Percentiles rank a stretch among this genome's conserved stretches.
phyloP scores from a whole-genome alignment of 2,888 invertebrate species.

The Bedellia somnulentella region DNA sequence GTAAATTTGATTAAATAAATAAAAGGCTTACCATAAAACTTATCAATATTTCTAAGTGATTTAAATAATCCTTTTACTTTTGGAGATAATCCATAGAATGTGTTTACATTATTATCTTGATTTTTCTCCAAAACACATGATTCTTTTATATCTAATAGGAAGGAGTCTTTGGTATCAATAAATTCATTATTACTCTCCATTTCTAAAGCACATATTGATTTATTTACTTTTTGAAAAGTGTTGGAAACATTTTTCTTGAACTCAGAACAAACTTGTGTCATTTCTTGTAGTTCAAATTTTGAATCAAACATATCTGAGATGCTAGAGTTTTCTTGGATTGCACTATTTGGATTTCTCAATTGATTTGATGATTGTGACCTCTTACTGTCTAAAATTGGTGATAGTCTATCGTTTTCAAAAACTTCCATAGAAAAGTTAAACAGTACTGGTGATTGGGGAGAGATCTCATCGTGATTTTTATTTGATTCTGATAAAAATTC shows the following conservation, averaged over 20 bases:
- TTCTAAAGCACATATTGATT: conserved; percentile 40
- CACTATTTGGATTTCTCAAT: conserved; percentile 13
- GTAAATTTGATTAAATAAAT: no score
- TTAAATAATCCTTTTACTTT: conserved; percentile 71
- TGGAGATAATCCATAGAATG: conserved; percentile 79
- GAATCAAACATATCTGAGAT: conserved; percentile 40
- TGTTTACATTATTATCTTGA: conserved; percentile 14
- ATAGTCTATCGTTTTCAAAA: conserved; percentile 25
- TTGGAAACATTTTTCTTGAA: conserved; percentile 25
- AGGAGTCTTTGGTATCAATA: conserved; percentile 47
- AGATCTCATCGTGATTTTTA: conserved; percentile 20
- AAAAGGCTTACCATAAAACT: conserved; percentile 72
- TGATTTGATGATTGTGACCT: conserved; percentile 3
- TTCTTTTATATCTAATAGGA: conserved; percentile 38
- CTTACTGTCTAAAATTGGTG: conserved; percentile 19
- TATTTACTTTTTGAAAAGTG: conserved; percentile 54
- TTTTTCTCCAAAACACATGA: no score
- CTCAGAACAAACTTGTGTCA: conserved; percentile 11
- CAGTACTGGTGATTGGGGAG: no score
- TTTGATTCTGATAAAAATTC: conserved; percentile 35
- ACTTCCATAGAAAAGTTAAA: no score
- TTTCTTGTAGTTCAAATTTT: conserved; percentile 21
- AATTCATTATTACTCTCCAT: conserved; percentile 19
- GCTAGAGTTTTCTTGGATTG: conserved; percentile 26
- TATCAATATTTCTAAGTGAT: conserved; percentile 74